Conservation (phyloP, 1,140 invertebrate species). For the Liolophura sinensis region DNA sequence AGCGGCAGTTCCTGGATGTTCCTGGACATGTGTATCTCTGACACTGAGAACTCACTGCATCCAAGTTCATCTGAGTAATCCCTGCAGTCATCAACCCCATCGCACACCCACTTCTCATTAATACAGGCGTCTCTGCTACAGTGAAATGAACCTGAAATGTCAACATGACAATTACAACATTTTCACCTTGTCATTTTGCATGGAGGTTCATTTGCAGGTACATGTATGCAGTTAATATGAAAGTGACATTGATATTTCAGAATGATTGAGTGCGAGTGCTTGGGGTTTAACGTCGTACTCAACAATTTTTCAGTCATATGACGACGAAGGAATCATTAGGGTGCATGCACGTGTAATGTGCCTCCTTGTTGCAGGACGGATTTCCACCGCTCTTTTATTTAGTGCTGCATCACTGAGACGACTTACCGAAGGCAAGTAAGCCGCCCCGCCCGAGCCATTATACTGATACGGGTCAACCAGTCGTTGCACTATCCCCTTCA, state of each 20-base stretch:
- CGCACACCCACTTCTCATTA: conserved; percentile 39
- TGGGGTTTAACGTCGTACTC: background rate
- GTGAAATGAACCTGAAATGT: conserved; percentile 27
- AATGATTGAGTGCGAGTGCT: too few relatives aligned
- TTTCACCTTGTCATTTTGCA: background rate
- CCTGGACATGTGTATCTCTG: conserved; percentile 62
- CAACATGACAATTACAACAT: conserved; percentile 3
- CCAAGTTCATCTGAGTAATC: conserved; percentile 51
- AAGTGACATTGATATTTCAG: too few relatives aligned
- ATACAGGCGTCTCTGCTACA: conserved; percentile 48
- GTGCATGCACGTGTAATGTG: too few relatives aligned
- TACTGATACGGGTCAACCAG: too few relatives aligned
- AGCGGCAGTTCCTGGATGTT: background rate
- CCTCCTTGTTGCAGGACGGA: too few relatives aligned
- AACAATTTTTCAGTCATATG: background rate
- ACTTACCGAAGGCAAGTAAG: too few relatives aligned
- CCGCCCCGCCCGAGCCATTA: background rate
- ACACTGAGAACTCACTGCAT: conserved; percentile 28
- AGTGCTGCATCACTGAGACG: too few relatives aligned
- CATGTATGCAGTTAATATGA: too few relatives aligned
- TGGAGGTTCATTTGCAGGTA: background rate
- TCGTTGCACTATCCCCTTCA: too few relatives aligned
- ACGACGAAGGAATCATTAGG: too few relatives aligned
- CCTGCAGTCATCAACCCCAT: conserved; percentile 49
- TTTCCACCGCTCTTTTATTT: background rate